Evolutionary conservation across 2,113 vertebrate genomes (phyloP).

Genomic region (Muntiacus muntjak): DNA sequence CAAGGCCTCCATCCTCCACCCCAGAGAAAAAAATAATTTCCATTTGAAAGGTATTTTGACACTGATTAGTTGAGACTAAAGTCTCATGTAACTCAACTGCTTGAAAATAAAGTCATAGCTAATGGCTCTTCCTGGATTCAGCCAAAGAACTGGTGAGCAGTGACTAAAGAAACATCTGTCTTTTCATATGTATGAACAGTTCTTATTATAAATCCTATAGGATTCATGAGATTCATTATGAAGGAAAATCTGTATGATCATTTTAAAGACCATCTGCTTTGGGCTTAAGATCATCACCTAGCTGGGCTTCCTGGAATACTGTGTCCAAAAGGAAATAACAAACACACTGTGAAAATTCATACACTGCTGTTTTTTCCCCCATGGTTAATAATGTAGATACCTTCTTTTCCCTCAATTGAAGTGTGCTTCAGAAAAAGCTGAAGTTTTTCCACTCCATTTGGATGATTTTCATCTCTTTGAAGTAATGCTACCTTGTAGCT

Average conservation of each 20-base stretch:
- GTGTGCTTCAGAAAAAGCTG: constrained; percentile 71
- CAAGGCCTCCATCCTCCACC: rapidly evolving
- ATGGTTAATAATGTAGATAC: constrained; percentile 77
- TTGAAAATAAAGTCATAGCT: constrained; percentile 59
- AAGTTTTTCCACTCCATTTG: constrained; percentile 68
- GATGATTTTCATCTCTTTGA: constrained; percentile 76
- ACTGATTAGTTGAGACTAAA: constrained; percentile 61
- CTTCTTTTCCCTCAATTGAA: constrained; percentile 67
- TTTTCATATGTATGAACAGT: constrained; percentile 72
- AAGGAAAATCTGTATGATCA: constrained; percentile 70
- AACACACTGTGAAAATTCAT: constrained; percentile 71
- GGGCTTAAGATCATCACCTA: constrained; percentile 72
- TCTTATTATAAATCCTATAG: constrained; percentile 72
- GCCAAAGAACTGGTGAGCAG: constrained; percentile 36
- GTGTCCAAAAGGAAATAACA: constrained; percentile 71
- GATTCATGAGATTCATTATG: constrained; percentile 74
- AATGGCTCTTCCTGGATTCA: constrained; percentile 67
- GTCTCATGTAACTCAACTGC: constrained; percentile 32
- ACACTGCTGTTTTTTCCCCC: not conserved
- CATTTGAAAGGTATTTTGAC: constrained; percentile 59
- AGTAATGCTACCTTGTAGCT: constrained; percentile 62
- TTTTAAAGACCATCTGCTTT: constrained; percentile 80
- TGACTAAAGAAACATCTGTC: constrained; percentile 61
- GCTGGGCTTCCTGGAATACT: constrained; percentile 60
- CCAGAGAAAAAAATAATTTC: constrained; percentile 50